phyloP scores from a whole-genome alignment of 2,113 vertebrate species.

The Cynoglossus semilaevis region DNA sequence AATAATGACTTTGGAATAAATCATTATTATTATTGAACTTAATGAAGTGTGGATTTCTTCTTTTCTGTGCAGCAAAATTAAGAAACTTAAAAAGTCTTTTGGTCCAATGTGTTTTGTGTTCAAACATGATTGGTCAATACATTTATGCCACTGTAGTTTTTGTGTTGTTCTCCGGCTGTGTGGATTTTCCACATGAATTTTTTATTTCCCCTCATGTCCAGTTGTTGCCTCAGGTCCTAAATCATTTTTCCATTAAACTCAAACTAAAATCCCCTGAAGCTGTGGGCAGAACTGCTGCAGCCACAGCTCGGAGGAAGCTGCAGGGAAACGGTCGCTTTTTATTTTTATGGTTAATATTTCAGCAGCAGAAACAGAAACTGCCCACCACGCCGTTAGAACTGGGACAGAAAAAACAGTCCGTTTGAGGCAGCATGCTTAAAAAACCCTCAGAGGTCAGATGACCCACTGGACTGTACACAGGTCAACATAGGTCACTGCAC shows the following conservation, averaged over 20 bases:
- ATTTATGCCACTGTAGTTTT: too few species aligned
- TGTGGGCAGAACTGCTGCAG: not conserved
- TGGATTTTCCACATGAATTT: too few species aligned
- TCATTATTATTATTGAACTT: too few species aligned
- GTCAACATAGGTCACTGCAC: too few species aligned
- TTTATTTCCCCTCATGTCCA: not conserved
- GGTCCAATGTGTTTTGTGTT: too few species aligned
- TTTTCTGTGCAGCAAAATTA: too few species aligned
- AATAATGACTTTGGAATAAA: too few species aligned
- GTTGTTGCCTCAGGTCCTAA: slow-evolving; percentile 5
- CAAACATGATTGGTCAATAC: too few species aligned
- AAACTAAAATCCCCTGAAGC: not conserved
- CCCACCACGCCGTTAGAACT: not conserved
- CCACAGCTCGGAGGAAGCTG: not conserved
- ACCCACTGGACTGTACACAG: too few species aligned
- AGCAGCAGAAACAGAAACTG: slow-evolving; percentile 4
- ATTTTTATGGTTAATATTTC: slow-evolving; percentile 32
- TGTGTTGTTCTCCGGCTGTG: too few species aligned
- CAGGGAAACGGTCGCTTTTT: not conserved
- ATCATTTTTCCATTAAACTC: slow-evolving; percentile 2
- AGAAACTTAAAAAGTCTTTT: too few species aligned
- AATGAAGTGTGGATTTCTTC: too few species aligned
- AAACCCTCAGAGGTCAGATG: slow-evolving; percentile 19
- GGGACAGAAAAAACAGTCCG: slow-evolving; percentile 12
- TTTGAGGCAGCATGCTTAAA: slow-evolving; percentile 12